Evolutionary conservation across 1,140 invertebrate genomes (phyloP), one percentile per base, ranked within the genome.

Genomic region (Hyles euphorbiae): DNA sequence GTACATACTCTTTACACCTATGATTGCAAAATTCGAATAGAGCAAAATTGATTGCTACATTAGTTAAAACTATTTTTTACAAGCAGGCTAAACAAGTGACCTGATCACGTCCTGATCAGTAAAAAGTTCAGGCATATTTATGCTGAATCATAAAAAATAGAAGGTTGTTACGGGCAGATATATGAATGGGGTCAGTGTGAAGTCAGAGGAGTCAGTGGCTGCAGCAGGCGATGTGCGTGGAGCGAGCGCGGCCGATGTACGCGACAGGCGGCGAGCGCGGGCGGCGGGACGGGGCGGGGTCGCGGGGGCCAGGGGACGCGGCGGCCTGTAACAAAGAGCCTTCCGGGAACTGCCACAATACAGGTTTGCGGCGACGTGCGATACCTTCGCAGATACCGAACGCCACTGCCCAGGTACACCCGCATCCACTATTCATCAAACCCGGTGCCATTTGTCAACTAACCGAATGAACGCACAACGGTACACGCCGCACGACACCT

Each of bases 291-390:
- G 61, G 61, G 64, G 61, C 36, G 8, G 71, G 64, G 61, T 70
- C 68, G 64, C 59, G 57, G 58, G 61, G 58, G 50, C 60, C 60
- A 63, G 61, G 5, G 8, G 71, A 63, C 60, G 70, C 68, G 59
- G 77, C 84, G 84, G 82, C 72, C 65, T 59, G 68, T 68, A 80
- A 87, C 80, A 87, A 87, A 87, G 83, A 70, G 69, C 83, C 81
- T 87, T 87, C 83, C 81, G 71, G 81, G 83, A 88, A 88, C 76
- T 74, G 80, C 63, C 80, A 84, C 79, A 85, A 88, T 88, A 88
- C 85, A 83, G 83, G 85, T 88, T 86, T 82, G 85, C 82, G 75
- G 70, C 73, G 81, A 83, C 78, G 84, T 85, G 83, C 81, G 78
- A 84, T 84, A 84, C 81, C 81, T 81, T 53, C 74, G 81, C 81